A percentile compares a stretch with the other conserved stretches of the same genome.
phyloP scores from a whole-genome alignment of 2,113 vertebrate species.

The Silurus glanis region DNA sequence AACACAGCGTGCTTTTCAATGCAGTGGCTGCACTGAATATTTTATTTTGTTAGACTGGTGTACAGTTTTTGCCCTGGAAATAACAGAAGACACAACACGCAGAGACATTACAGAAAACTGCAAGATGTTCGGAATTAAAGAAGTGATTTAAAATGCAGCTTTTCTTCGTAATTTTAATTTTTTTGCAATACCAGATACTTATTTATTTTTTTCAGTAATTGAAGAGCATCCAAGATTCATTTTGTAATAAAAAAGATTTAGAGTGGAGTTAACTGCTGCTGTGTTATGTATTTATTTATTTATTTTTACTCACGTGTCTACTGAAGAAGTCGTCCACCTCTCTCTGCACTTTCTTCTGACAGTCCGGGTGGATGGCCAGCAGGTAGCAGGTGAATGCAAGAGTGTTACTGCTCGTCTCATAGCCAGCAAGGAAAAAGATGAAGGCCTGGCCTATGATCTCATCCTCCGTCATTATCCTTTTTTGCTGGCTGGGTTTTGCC shows the following conservation, averaged over 20 bases:
- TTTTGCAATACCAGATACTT: background rate
- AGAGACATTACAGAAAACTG: background rate
- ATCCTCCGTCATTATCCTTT: slow-evolving; percentile 78
- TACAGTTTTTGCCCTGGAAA: slow-evolving; percentile 17
- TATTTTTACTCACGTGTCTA: slow-evolving; percentile 78
- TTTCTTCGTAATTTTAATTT: background rate
- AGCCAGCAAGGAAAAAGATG: slow-evolving; percentile 88
- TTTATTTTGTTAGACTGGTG: slow-evolving; percentile 15
- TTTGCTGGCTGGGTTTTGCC: slow-evolving; percentile 42
- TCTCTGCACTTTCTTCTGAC: slow-evolving; percentile 78
- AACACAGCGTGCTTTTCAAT: slow-evolving; percentile 19
- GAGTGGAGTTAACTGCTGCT: background rate
- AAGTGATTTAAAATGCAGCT: background rate
- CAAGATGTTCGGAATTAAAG: background rate
- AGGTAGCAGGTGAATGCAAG: slow-evolving; percentile 87
- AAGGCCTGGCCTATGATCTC: slow-evolving; percentile 90
- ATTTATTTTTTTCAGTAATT: background rate
- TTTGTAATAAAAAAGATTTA: background rate
- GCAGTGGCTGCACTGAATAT: background rate
- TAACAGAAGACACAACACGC: background rate
- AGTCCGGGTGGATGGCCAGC: slow-evolving; percentile 81
- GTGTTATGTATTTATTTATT: background rate
- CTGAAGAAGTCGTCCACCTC: slow-evolving; percentile 83
- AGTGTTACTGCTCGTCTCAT: slow-evolving; percentile 84
- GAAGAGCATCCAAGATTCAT: background rate